Conservation (phyloP, 2,888 invertebrate genomes). For the Cephus sareptanus region DNA sequence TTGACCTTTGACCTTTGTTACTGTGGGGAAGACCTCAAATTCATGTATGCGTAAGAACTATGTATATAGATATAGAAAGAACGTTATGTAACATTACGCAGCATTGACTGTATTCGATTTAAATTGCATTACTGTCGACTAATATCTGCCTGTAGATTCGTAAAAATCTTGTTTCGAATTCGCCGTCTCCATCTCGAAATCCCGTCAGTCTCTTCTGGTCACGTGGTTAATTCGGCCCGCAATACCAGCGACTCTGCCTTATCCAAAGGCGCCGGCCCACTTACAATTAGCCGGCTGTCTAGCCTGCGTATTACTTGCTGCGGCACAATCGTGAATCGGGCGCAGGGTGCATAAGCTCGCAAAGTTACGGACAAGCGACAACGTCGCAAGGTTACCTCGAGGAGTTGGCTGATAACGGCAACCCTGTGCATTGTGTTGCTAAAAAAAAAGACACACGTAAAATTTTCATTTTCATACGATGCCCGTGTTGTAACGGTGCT, state of each 20-base stretch:
- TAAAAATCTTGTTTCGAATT: background rate
- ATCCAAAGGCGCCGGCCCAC: too few species aligned
- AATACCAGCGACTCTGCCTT: background rate
- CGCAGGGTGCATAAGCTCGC: background rate
- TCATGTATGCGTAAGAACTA: too few species aligned
- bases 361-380: background rate
- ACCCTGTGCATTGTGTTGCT: too few species aligned
- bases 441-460: too few species aligned
- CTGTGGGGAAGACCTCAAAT: too few species aligned
- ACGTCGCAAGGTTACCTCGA: background rate
- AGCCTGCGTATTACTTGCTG: background rate
- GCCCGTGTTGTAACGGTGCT: too few species aligned
- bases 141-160: background rate
- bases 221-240: conserved; percentile 10
- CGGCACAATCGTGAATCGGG: background rate
- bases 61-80: background rate
- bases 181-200: conserved; percentile 14
- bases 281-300: too few species aligned
- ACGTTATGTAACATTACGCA: background rate
- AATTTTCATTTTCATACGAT: too few species aligned
- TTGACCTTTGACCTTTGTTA: too few species aligned
- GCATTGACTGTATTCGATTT: background rate
- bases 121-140: background rate
- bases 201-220: conserved; percentile 17
- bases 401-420: background rate